phyloP scores from a whole-genome alignment of 2,113 vertebrate genomes.

The Globicephala melas region DNA sequence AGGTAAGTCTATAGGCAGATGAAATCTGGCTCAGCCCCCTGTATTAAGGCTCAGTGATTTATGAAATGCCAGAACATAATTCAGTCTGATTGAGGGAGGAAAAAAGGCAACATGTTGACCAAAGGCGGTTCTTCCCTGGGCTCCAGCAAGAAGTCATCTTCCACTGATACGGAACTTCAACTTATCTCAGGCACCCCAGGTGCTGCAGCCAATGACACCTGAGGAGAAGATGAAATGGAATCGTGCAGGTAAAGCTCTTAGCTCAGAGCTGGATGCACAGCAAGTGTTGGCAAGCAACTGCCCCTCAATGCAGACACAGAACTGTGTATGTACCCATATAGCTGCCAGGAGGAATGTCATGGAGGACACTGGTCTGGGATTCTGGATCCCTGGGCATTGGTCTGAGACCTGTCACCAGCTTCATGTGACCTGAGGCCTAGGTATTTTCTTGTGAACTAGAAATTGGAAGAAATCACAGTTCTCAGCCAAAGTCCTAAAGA shows the following conservation, averaged over 20 bases:
- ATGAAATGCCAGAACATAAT: not conserved
- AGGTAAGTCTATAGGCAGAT: not conserved
- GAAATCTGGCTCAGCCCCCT: not conserved
- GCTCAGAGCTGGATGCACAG: not conserved
- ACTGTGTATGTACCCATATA: not conserved
- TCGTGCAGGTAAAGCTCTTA: not conserved
- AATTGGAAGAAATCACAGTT: not conserved
- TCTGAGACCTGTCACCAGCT: not conserved
- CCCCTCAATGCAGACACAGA: not conserved
- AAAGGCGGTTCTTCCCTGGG: not conserved
- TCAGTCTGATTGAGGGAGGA: not conserved
- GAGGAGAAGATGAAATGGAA: not conserved
- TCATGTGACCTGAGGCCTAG: not conserved
- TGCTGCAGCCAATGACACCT: not conserved
- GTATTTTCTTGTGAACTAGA: not conserved
- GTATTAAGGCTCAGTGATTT: not conserved
- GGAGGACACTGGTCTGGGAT: not conserved
- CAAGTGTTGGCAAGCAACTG: not conserved
- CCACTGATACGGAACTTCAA: not conserved
- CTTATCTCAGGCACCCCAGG: not conserved
- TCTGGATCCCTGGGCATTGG: not conserved
- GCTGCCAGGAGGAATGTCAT: not conserved
- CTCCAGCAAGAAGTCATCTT: not conserved
- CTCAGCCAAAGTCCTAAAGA: not conserved
- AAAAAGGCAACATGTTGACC: not conserved